Percentiles rank a stretch among this genome's conserved stretches.
Evolutionary conservation across 2,797 vertebrate species (phyloP).

Genomic region (Muraenolepis orangiensis): DNA sequence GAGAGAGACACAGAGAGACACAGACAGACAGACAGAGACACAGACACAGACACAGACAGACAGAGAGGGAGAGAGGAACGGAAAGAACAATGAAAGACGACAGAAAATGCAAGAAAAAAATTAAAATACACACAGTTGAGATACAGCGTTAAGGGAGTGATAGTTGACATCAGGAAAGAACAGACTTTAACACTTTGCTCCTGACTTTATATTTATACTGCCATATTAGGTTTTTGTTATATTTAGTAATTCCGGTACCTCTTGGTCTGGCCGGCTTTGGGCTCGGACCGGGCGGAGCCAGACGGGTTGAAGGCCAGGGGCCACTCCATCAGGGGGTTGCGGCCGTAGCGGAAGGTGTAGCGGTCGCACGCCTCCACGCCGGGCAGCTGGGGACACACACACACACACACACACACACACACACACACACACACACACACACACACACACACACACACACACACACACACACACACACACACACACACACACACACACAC

Average conservation of each 20-base stretch:
- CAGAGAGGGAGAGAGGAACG: background rate
- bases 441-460: too few relatives aligned
- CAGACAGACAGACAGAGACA: too few relatives aligned
- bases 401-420: too few relatives aligned
- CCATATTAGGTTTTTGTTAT: background rate
- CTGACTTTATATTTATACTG: too few relatives aligned
- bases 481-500: background rate
- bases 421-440: too few relatives aligned
- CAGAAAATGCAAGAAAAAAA: background rate
- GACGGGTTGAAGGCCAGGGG: constrained; percentile 95
- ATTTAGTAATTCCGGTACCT: constrained; percentile 74
- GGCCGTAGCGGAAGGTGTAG: constrained; percentile 92
- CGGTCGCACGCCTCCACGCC: constrained; percentile 92
- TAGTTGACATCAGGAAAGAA: too few relatives aligned
- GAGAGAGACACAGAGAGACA: background rate
- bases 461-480: background rate
- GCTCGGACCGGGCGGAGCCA: constrained; percentile 91
- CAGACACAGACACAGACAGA: background rate
- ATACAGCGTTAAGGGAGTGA: background rate
- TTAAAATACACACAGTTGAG: background rate
- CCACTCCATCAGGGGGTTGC: constrained; percentile 96
- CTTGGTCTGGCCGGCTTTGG: constrained; percentile 91
- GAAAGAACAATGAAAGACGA: constrained; percentile 21
- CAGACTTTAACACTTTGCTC: too few relatives aligned
- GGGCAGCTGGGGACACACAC: constrained; percentile 77